Percentiles rank a stretch among this genome's conserved stretches.
These are phyloP conservation scores for Poeciliopsis occidentalis DNA, from an alignment of 2,113 vertebrate species.

Conservation along the genomic window DNA sequence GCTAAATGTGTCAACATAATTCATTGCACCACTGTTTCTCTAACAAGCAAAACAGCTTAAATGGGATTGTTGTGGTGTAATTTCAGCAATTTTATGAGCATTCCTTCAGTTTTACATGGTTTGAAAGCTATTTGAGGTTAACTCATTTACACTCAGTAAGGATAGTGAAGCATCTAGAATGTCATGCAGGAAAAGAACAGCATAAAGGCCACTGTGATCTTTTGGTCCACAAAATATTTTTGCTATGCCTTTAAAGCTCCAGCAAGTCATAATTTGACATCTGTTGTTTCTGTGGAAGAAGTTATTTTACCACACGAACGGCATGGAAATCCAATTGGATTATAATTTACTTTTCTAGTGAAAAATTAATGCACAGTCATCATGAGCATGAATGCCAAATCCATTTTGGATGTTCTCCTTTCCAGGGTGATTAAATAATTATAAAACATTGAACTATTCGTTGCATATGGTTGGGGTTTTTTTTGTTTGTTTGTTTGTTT, in stretches of 20 bases:
- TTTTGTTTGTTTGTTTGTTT: too few species aligned
- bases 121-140: conserved; percentile 70
- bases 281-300: conserved; percentile 16
- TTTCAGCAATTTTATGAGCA: conserved; percentile 56
- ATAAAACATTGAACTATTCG: neutral
- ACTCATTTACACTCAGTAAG: conserved; percentile 60
- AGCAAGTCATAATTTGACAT: conserved; percentile 6
- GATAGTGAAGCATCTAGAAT: conserved; percentile 63
- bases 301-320: conserved; percentile 47
- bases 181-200: conserved; percentile 27
- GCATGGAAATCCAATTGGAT: conserved; percentile 27
- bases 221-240: conserved; percentile 25
- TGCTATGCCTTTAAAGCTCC: conserved; percentile 28
- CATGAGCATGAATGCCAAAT: neutral
- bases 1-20: conserved; percentile 21
- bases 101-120: conserved; percentile 60
- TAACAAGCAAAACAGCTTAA: conserved; percentile 44
- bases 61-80: conserved; percentile 56
- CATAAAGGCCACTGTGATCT: conserved; percentile 18
- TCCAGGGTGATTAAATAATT: neutral
- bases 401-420: neutral
- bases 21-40: conserved; percentile 15
- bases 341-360: neutral
- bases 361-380: neutral
- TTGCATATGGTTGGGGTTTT: too few species aligned